Percentiles rank a stretch among this genome's conserved stretches.
phyloP scores from a whole-genome alignment of 35 echinoderm and acorn worm species.

The Lytechinus variegatus region DNA sequence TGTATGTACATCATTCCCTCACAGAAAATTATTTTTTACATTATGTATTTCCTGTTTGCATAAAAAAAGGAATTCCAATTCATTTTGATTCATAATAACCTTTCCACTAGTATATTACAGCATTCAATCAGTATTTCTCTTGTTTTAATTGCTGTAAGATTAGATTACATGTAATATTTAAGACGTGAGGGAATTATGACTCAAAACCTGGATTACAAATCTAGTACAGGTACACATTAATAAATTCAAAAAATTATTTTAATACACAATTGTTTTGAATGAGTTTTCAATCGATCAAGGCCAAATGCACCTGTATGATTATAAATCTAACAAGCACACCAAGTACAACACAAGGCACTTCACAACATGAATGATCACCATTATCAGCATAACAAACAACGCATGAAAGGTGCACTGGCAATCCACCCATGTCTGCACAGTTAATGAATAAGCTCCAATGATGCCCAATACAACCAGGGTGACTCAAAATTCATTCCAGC shows the following conservation, averaged over 20 bases:
- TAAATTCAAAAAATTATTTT: neutral
- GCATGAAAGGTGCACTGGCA: neutral
- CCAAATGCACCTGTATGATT: neutral
- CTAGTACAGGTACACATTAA: neutral
- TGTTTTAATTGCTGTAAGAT: neutral
- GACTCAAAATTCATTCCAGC: neutral
- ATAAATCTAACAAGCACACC: neutral
- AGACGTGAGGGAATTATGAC: neutral
- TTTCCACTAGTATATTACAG: neutral
- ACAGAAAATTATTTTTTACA: too few relatives aligned
- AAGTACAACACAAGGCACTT: neutral
- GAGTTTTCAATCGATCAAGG: neutral
- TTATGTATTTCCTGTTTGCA: too few relatives aligned
- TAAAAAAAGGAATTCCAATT: neutral
- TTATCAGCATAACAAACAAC: slow-evolving; percentile 2
- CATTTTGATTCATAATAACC: neutral
- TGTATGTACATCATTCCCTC: neutral
- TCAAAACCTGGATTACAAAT: neutral
- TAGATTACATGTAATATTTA: neutral
- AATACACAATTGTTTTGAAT: neutral
- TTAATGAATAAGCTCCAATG: neutral
- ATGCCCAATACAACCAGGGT: neutral
- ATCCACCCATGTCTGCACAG: neutral
- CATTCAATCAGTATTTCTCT: neutral
- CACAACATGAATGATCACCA: neutral